Evolutionary conservation across 1,140 invertebrate species (phyloP).

Genomic region (Orchesella cincta): DNA sequence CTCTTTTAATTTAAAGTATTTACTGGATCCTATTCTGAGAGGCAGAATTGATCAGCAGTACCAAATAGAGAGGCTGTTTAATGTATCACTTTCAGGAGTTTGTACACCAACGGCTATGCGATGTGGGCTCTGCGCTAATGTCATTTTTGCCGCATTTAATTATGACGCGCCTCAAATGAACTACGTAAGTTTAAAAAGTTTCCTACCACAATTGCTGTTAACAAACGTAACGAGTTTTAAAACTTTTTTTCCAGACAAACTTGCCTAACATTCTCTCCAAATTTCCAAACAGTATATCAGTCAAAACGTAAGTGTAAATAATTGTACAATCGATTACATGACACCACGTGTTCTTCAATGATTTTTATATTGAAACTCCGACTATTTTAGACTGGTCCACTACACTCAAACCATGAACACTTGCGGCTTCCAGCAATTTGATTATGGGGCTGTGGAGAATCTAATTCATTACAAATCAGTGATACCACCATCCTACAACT

Average conservation of each 20-base stretch:
- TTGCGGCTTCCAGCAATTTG: background rate
- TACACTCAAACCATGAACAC: background rate
- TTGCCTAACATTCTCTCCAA: background rate
- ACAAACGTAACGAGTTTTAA: background rate
- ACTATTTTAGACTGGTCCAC: background rate
- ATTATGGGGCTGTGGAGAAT: constrained; percentile 8
- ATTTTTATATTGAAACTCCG: too few species aligned
- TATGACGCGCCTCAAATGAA: background rate
- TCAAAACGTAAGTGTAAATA: too few species aligned
- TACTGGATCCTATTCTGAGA: background rate
- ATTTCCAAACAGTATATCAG: constrained; percentile 2
- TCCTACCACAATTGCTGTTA: background rate
- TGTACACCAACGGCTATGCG: background rate
- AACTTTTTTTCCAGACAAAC: constrained; percentile 10
- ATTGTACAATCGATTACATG: too few species aligned
- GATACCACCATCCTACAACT: background rate
- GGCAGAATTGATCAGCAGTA: background rate
- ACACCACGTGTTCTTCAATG: too few species aligned
- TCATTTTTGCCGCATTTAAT: background rate
- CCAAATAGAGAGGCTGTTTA: background rate
- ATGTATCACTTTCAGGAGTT: background rate
- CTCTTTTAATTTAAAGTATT: constrained; percentile 13
- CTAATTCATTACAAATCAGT: background rate
- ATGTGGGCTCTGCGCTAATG: background rate
- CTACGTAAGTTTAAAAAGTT: background rate